Conservation (phyloP, 64 coral and sea anemone genomes). For the Montipora capricornis region DNA sequence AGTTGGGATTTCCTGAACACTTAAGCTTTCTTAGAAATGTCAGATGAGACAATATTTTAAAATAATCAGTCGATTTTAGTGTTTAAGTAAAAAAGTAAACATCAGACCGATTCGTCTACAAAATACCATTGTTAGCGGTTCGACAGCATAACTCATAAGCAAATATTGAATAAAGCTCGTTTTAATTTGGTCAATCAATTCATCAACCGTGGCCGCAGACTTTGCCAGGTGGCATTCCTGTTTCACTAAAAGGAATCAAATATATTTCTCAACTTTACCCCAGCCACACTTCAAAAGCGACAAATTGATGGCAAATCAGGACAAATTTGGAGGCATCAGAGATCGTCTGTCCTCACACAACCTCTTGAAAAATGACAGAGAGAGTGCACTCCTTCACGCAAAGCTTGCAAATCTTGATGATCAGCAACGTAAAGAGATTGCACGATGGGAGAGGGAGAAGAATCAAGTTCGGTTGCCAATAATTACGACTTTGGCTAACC, state of each 20-base stretch:
- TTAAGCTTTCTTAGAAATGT: no score
- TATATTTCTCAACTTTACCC: no score
- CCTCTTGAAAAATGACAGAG: not conserved
- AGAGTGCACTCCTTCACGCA: not conserved
- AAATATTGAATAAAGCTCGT: slow-evolving; percentile 5
- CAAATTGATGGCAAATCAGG: not conserved
- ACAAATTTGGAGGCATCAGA: not conserved
- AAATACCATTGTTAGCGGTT: not conserved
- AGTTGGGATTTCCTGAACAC: no score
- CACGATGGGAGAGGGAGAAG: slow-evolving; percentile 27
- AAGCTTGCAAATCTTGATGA: slow-evolving; percentile 32
- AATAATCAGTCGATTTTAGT: no score
- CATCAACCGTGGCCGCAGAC: not conserved
- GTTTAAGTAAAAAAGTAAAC: slow-evolving; percentile 6
- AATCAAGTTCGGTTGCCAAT: slow-evolving; percentile 27
- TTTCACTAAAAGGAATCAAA: not conserved
- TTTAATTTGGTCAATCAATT: not conserved
- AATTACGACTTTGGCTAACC: not conserved
- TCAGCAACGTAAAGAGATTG: slow-evolving; percentile 19
- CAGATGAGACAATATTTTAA: no score
- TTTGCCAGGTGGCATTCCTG: slow-evolving; percentile 9
- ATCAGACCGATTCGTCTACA: not conserved
- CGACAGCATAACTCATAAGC: not conserved
- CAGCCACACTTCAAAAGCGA: not conserved
- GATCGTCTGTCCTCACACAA: slow-evolving; percentile 3